Evolutionary conservation across 2,888 invertebrate genomes (phyloP), one percentile per base, ranked within the genome.

Genomic region (Dicyrtoma fusca): DNA sequence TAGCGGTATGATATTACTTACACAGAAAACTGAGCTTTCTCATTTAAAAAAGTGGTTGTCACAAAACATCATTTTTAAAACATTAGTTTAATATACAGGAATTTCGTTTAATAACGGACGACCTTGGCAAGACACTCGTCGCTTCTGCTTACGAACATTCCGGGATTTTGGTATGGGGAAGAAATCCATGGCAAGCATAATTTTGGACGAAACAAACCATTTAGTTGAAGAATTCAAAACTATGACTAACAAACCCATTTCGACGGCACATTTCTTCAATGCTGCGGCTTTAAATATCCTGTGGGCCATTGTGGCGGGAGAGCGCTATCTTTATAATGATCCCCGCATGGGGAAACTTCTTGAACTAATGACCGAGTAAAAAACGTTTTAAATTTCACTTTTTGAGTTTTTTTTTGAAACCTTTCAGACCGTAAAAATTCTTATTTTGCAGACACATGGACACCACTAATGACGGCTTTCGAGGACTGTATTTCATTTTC

Each of bases 221-320:
- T 59, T 59, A n/a, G 13, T 59, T 2, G 26, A 59, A 10, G 34
- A 34, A 25, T 19, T 55, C 13, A 25, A 59, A 25, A 19, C 8
- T 8, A 10, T 8, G 6, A n/a, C n/a, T n/a, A n/a, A n/a, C n/a
- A 25, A n/a, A 6, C 42, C 62, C 1, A 62, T 62, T 42, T 62
- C 44, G 4, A 62, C 62, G 14, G 13, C 17, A 13, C n/a, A n/a
- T 14, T 1, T 17, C 6, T 62, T 62, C 21, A 62, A 62, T n/a
- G 19, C 44, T 1, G 4, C 26, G 1, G 62, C 42, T 17, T n/a
- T 62, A 6, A 62, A 62, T 19, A 19, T 62, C n/a, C n/a, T 62
- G 1, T 62, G 62, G 62, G 1, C 62, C 1, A 14, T 62, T 42
- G 62, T 62, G 19, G 62, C 62, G 5, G 62, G 42, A 5, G 44